These are phyloP conservation scores for Vultur gryphus DNA, from an alignment of 2,797 vertebrate species.

Conservation along the genomic window DNA sequence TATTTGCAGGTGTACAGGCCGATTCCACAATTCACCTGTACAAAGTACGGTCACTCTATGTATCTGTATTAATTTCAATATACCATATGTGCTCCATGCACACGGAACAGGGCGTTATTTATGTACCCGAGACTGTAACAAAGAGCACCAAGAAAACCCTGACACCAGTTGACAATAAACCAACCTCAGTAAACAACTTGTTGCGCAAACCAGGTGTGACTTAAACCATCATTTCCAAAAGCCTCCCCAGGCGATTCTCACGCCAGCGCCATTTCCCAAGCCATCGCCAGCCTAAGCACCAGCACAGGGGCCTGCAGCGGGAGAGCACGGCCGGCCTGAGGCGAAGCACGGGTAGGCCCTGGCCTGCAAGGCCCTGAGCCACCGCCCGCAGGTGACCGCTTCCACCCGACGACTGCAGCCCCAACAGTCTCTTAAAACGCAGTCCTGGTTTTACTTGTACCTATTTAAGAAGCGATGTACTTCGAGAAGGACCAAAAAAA, in stretches of 20 bases:
- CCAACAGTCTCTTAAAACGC: accelerated
- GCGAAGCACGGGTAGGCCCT: accelerated
- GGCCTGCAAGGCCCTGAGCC: too few species aligned
- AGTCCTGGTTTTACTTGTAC: accelerated
- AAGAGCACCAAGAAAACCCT: neutral
- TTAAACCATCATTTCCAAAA: accelerated
- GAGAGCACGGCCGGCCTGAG: accelerated
- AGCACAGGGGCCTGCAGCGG: neutral
- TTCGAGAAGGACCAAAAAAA: accelerated
- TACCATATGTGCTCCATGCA: accelerated
- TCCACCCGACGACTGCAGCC: too few species aligned
- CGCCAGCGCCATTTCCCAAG: neutral
- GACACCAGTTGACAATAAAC: neutral
- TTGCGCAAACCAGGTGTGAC: accelerated
- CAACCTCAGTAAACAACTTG: accelerated
- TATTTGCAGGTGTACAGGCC: neutral
- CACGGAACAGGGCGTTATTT: accelerated
- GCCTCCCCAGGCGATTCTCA: accelerated
- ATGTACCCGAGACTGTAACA: accelerated
- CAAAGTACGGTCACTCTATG: accelerated
- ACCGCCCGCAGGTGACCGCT: accelerated
- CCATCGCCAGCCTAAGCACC: accelerated
- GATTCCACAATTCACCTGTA: too few species aligned
- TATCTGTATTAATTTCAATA: too few species aligned
- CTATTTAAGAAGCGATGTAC: accelerated